Evolutionary conservation across 2,888 invertebrate genomes (phyloP), one percentile per base, ranked within the genome.

Genomic region (Steinernema hermaphroditum): DNA sequence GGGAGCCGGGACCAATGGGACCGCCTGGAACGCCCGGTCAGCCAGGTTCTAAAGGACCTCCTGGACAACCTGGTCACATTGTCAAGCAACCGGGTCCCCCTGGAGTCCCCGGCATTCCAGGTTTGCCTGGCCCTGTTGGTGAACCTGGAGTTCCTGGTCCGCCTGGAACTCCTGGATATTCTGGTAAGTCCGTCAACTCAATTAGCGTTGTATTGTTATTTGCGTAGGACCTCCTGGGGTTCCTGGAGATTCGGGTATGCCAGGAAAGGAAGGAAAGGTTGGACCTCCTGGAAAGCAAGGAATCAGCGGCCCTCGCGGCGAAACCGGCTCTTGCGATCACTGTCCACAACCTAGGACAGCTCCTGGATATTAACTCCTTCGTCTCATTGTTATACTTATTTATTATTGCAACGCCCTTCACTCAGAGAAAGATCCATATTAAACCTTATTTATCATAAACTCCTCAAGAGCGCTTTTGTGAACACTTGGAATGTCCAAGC

Each of bases 341-440:
- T 81, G 81, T 74, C 78, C 81, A 8, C 78, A 78, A 16, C 81
- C 81, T 4, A 62, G 81, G 74, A 81, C 81, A 1, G 81, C 81
- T 9, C 81, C 81, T 70, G 81, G 81, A 54, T 81, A 81, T 62
- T 81, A 75, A 77, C n/a, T 2, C 69, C 16, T 2, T 16, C 27
- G 69, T 1, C 19, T 16, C 16, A 14, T 16, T 16, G 14, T 19
- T 16, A 41, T n/a, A 19, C 29, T 27, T 46, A 43, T 69, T 69
- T 29, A 69, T 43, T n/a, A n/a, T n/a, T n/a, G n/a, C n/a, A n/a
- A n/a, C n/a, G n/a, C n/a, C n/a, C n/a, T 46, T 41, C n/a, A 2
- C n/a, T 22, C 34, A 22, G 27, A 22, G 8, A 50, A 19, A 19
- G 50, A 22, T 14, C 22, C 14, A 50, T 24, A 19, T 50, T 16